Evolutionary conservation across 2,113 vertebrate species (phyloP).

Genomic region (Cettia cetti): DNA sequence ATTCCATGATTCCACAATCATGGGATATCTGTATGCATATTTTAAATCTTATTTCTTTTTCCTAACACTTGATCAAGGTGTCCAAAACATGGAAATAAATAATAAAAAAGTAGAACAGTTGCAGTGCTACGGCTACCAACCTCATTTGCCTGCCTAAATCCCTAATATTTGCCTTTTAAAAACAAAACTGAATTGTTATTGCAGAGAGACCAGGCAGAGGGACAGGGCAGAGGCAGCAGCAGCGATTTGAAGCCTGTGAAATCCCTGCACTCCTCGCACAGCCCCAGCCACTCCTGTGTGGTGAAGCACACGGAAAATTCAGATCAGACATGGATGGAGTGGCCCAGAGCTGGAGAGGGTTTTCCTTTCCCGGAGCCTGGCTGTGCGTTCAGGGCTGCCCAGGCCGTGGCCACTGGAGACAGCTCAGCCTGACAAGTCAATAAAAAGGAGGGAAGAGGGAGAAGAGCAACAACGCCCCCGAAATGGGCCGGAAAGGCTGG

Average conservation of each 20-base stretch:
- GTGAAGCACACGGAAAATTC: not conserved
- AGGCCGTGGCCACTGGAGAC: not conserved
- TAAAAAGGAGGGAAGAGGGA: slow-evolving; percentile 20
- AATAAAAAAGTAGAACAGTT: not conserved
- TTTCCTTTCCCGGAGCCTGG: not conserved
- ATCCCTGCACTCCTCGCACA: not conserved
- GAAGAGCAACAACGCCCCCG: not conserved
- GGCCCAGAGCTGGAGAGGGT: not conserved
- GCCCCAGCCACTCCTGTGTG: rapidly evolving
- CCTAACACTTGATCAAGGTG: not conserved
- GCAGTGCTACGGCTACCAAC: rapidly evolving
- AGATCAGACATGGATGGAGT: not conserved
- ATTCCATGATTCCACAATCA: not conserved
- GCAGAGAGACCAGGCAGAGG: not conserved
- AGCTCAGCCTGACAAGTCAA: not conserved
- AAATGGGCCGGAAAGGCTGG: slow-evolving; percentile 34
- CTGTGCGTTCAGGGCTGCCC: not conserved
- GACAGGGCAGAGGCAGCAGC: not conserved
- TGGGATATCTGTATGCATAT: not conserved
- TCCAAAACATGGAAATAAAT: not conserved
- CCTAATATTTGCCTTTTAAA: not conserved
- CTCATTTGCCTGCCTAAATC: not conserved
- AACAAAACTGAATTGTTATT: rapidly evolving
- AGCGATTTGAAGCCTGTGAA: too few relatives aligned
- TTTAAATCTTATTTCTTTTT: not conserved